A percentile compares a stretch with the other conserved stretches of the same genome.
Conservation (phyloP, 2,888 invertebrate genomes). For the Lobophora halterata region DNA sequence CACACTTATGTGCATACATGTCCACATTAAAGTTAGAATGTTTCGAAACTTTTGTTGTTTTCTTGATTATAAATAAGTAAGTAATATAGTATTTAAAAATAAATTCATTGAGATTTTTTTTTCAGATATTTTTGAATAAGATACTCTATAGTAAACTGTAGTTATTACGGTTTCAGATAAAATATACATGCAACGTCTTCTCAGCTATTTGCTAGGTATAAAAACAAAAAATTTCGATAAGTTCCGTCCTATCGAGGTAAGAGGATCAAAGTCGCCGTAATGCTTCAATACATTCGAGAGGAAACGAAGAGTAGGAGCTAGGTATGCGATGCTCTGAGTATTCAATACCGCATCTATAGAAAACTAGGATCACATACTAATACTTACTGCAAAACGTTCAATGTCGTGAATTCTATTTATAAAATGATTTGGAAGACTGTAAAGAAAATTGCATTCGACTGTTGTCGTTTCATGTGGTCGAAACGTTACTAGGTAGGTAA, state of each 20-base stretch:
- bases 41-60: conserved; percentile 40
- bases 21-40: conserved; percentile 49
- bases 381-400: conserved; percentile 1
- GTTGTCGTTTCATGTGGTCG: conserved; percentile 36
- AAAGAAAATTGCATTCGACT: conserved; percentile 39
- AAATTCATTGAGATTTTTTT: too few relatives aligned
- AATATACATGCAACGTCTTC: not conserved
- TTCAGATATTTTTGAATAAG: too few relatives aligned
- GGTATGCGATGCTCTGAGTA: not conserved
- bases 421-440: conserved; percentile 32
- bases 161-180: conserved; percentile 1
- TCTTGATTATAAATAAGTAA: conserved; percentile 10
- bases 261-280: conserved; percentile 62
- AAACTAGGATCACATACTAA: too few relatives aligned
- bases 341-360: too few relatives aligned
- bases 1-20: too few relatives aligned
- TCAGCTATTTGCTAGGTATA: too few relatives aligned
- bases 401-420: conserved; percentile 12
- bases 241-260: conserved; percentile 53
- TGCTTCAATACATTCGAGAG: conserved; percentile 45
- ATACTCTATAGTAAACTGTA: too few relatives aligned
- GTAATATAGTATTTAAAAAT: too few relatives aligned
- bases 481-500: conserved; percentile 44
- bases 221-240: conserved; percentile 48
- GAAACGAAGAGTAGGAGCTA: conserved; percentile 3